Evolutionary conservation across 2,888 invertebrate species (phyloP), one percentile per base, ranked within the genome.

Genomic region (Cenopis cana): DNA sequence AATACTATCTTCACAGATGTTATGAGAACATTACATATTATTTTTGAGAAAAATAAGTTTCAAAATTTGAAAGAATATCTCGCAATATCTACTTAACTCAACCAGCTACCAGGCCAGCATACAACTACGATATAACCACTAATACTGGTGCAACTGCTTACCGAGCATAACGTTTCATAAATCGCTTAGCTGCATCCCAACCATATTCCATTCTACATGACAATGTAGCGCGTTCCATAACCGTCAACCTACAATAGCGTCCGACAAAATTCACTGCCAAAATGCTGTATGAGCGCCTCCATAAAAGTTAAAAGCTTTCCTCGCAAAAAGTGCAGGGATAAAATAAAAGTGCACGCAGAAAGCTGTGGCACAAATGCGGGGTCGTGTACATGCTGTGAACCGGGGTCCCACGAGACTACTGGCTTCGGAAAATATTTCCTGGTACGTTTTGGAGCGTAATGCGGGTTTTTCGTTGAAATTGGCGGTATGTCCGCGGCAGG

Each of bases 281-380:
- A 90, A 86, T 85, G 81, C 81, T 82, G 82, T 86, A 87, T 84
- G 84, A 85, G 84, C 83, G 85, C 83, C 83, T 84, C 82, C 82
- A 88, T 88, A 88, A 91, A 91, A 89, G 89, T 90, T 91, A 91
- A 92, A 91, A 91, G 91, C 90, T 90, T 90, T 90, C 83, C 85
- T 84, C 80, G 80, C 89, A 92, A 91, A 89, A 89, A 79, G 83
- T 80, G 79, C 76, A 76, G 75, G 78, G 81, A 84, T 84, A 85
- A 89, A 89, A 88, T 87, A 87, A 87, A 87, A 86, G 82, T 83
- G 83, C 78, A 82, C 83, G 85, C 85, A 77, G 85, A 89, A 89
- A 89, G 85, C 86, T 82, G 76, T 78, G 79, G 81, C 83, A 81
- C 82, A 82, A 85, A 88, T 84, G 81, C 84, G 78, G 76, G 80